Percentiles rank a stretch among this genome's conserved stretches.
phyloP scores from a whole-genome alignment of 2,797 vertebrate genomes.

The Coendou prehensilis region DNA sequence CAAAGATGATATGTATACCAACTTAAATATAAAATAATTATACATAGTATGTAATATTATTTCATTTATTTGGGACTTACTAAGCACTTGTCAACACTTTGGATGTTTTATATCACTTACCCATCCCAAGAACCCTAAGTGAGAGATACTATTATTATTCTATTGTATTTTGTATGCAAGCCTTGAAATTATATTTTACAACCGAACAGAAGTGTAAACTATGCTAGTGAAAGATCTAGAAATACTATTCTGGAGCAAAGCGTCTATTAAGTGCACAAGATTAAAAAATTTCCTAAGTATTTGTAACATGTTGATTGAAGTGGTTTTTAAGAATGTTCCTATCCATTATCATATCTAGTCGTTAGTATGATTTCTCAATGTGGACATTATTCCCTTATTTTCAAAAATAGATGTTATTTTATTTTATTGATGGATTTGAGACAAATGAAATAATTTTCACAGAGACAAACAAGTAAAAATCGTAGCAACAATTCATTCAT shows the following conservation, averaged over 20 bases:
- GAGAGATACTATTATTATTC: fast-evolving
- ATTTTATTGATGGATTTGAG: conserved; percentile 16
- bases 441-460: not conserved
- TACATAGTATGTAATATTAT: not conserved
- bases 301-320: not conserved
- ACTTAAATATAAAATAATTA: not conserved
- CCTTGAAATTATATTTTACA: not conserved
- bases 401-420: not conserved
- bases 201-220: not conserved
- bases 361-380: not conserved
- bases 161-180: not conserved
- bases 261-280: not conserved
- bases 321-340: not conserved
- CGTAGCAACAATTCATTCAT: not conserved
- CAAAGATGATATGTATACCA: not conserved
- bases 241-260: not conserved
- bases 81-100: not conserved
- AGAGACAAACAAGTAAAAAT: not conserved
- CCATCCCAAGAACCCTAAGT: not conserved
- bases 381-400: not conserved
- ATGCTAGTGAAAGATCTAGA: not conserved
- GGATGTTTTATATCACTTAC: not conserved
- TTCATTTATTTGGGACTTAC: not conserved
- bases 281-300: not conserved
- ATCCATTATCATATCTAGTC: not conserved